A percentile compares a stretch with the other conserved stretches of the same genome.
Conservation (phyloP, 2,797 vertebrate species). For the Manis pentadactyla region DNA sequence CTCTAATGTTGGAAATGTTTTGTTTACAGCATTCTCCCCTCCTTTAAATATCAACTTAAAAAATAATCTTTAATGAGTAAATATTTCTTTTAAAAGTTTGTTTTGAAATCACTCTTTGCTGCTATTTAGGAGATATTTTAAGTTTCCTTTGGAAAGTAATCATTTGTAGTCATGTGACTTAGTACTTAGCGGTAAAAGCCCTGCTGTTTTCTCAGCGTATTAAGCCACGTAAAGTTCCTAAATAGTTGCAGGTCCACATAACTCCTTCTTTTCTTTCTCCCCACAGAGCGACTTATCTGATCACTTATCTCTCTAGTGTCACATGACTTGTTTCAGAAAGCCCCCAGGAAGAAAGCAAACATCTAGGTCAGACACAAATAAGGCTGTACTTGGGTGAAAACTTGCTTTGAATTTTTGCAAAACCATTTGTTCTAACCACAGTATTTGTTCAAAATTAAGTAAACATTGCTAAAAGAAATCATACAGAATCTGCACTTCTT, state of each 20-base stretch:
- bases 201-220: background rate
- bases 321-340: constrained; percentile 69
- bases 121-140: background rate
- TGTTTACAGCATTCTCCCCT: background rate
- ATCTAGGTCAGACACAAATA: constrained; percentile 71
- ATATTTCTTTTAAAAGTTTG: constrained; percentile 2
- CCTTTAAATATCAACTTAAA: background rate
- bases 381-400: constrained; percentile 23
- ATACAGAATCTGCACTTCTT: constrained; percentile 53
- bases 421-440: constrained; percentile 55
- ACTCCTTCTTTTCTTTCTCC: background rate
- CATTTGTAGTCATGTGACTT: background rate
- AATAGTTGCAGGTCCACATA: rapidly evolving
- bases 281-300: constrained; percentile 12
- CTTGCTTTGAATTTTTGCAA: constrained; percentile 55
- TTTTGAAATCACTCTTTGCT: constrained; percentile 18
- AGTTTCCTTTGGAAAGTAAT: background rate
- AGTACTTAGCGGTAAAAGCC: background rate
- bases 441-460: constrained; percentile 61
- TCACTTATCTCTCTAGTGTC: constrained; percentile 49
- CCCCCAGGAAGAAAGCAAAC: constrained; percentile 75
- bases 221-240: background rate
- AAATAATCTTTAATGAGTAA: background rate
- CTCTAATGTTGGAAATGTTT: background rate
- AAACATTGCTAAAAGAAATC: constrained; percentile 60